Conservation (phyloP, 1,140 invertebrate species). For the Drosophila kurseongensis region DNA sequence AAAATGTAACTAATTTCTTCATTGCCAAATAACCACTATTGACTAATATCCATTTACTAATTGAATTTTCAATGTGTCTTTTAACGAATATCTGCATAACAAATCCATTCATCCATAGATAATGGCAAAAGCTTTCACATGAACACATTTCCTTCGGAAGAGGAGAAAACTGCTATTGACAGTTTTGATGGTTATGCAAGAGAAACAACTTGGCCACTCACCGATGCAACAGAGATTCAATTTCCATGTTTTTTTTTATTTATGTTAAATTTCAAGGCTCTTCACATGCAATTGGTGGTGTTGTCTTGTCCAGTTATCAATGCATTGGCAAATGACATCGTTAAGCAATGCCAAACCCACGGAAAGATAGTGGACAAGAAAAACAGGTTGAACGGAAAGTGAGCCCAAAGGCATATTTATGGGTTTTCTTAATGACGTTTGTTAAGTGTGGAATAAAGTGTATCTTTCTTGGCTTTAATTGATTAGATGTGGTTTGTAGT, state of each 20-base stretch:
- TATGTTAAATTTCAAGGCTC: constrained; percentile 41
- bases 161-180: constrained; percentile 28
- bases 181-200: constrained; percentile 40
- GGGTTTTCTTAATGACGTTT: constrained; percentile 36
- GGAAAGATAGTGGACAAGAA: constrained; percentile 9
- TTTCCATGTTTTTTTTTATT: constrained; percentile 20
- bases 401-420: constrained; percentile 40
- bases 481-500: constrained; percentile 21
- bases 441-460: constrained; percentile 16
- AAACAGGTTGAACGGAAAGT: constrained; percentile 33
- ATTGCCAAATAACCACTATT: neutral
- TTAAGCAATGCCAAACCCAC: constrained; percentile 35
- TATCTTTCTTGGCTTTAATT: constrained; percentile 29
- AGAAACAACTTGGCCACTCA: constrained; percentile 6
- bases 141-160: constrained; percentile 13
- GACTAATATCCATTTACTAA: neutral
- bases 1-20: too few species aligned
- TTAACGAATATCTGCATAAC: constrained; percentile 14
- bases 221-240: constrained; percentile 23
- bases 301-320: constrained; percentile 30
- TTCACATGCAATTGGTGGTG: constrained; percentile 19
- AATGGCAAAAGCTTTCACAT: constrained; percentile 33
- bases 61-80: neutral
- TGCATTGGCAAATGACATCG: constrained; percentile 49
- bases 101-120: constrained; percentile 16